Evolutionary conservation across 2,113 vertebrate species (phyloP).

Genomic region (Gymnobelideus leadbeateri): DNA sequence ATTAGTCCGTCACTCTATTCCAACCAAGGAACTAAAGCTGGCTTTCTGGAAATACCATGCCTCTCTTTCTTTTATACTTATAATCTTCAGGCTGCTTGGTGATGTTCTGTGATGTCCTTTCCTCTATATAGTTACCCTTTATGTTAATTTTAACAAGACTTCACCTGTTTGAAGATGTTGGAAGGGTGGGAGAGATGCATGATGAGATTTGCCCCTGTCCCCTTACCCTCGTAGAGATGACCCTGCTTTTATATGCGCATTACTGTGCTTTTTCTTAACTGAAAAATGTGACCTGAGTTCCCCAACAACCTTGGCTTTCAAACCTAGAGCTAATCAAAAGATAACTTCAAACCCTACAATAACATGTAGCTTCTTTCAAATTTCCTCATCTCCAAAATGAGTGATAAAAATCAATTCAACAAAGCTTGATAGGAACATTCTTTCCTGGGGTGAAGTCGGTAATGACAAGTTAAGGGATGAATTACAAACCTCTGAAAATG

Average conservation of each 20-base stretch:
- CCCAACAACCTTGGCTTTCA: slow-evolving; percentile 56
- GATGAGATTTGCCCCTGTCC: background rate
- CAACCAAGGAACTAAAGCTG: background rate
- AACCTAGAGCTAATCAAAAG: slow-evolving; percentile 59
- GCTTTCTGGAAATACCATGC: background rate
- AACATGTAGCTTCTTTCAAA: slow-evolving; percentile 54
- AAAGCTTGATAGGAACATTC: slow-evolving; percentile 67
- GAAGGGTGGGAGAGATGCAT: background rate
- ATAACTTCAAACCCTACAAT: slow-evolving; percentile 65
- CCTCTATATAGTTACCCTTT: background rate
- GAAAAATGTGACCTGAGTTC: slow-evolving; percentile 37
- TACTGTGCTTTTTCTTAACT: slow-evolving; percentile 55
- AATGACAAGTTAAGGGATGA: slow-evolving; percentile 65
- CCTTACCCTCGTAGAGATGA: too few species aligned
- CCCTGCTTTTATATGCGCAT: background rate
- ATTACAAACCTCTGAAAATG: slow-evolving; percentile 68
- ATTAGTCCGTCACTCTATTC: background rate
- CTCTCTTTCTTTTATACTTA: background rate
- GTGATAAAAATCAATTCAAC: slow-evolving; percentile 54
- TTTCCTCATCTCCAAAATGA: slow-evolving; percentile 60
- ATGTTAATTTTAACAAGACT: slow-evolving; percentile 34
- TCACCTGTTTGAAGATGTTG: background rate
- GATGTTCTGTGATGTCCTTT: slow-evolving; percentile 8
- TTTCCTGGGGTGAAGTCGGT: slow-evolving; percentile 66
- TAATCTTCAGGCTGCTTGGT: background rate